These are phyloP conservation scores for Setipinna tenuifilis DNA, from an alignment of 2,797 vertebrate species.

Conservation along the genomic window DNA sequence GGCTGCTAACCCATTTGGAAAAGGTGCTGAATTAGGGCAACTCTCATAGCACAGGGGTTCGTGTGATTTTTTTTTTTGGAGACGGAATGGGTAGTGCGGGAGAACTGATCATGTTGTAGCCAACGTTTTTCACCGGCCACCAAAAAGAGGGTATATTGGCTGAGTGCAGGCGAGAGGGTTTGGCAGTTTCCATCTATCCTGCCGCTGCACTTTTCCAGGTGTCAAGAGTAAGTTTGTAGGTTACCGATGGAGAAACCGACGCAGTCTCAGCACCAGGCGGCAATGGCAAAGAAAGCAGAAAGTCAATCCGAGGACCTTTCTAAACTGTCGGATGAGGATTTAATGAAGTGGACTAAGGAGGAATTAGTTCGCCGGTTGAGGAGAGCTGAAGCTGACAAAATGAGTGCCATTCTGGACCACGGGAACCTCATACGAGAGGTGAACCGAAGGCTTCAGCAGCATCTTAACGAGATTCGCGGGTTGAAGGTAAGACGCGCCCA, in stretches of 20 bases:
- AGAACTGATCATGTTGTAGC: conserved; percentile 43
- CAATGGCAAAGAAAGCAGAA: conserved; percentile 77
- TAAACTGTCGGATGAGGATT: conserved; percentile 88
- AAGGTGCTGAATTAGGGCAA: conserved; percentile 47
- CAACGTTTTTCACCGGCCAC: conserved; percentile 34
- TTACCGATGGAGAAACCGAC: conserved; percentile 69
- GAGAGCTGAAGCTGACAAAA: conserved; percentile 89
- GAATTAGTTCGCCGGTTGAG: conserved; percentile 90
- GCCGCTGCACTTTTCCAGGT: conserved; percentile 36
- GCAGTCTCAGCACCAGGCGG: conserved; percentile 56
- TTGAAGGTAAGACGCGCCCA: conserved; percentile 83
- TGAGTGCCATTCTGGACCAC: conserved; percentile 95
- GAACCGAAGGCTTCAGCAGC: conserved; percentile 94
- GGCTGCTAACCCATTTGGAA: conserved; percentile 50
- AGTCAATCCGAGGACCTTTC: conserved; percentile 83
- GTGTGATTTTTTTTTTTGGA: conserved; percentile 23
- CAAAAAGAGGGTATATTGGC: conserved; percentile 39
- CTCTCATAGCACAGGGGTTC: conserved; percentile 39
- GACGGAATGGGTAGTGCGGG: conserved; percentile 44
- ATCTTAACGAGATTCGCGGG: conserved; percentile 93
- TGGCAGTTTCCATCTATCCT: conserved; percentile 31
- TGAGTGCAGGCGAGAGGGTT: conserved; percentile 38
- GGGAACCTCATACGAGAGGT: conserved; percentile 95
- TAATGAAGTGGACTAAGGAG: conserved; percentile 91
- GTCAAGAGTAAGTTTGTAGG: conserved; percentile 45